These are phyloP conservation scores for Entomobrya proxima DNA, from an alignment of 2,888 invertebrate species.

Conservation along the genomic window DNA sequence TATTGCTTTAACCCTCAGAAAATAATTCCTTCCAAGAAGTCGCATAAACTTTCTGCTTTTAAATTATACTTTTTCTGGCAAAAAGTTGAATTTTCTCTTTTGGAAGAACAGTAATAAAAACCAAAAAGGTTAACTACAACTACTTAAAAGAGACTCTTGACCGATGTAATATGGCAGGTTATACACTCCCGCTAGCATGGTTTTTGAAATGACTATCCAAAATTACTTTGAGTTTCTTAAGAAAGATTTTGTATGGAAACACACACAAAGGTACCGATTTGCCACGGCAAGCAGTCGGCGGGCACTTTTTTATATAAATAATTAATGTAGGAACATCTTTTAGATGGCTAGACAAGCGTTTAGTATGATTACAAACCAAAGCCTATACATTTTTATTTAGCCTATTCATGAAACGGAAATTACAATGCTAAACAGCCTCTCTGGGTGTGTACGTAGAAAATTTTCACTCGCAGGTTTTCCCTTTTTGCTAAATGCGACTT, in stretches of 20 bases:
- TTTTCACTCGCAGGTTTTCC: not conserved
- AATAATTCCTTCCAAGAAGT: conserved; percentile 49
- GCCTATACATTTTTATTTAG: too few relatives aligned
- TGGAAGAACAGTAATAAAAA: not conserved
- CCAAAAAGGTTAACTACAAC: not conserved
- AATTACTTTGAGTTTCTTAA: too few relatives aligned
- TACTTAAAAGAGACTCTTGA: not conserved
- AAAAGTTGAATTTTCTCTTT: conserved; percentile 36
- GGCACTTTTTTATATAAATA: too few relatives aligned
- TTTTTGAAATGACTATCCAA: too few relatives aligned
- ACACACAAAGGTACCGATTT: too few relatives aligned
- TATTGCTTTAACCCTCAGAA: conserved; percentile 50
- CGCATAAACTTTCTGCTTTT: conserved; percentile 31
- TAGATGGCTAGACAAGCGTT: too few relatives aligned
- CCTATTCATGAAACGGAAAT: too few relatives aligned
- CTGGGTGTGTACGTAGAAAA: not conserved
- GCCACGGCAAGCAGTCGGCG: too few relatives aligned
- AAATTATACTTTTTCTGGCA: conserved; percentile 1
- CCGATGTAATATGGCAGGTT: not conserved
- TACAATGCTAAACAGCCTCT: too few relatives aligned
- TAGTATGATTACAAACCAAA: too few relatives aligned
- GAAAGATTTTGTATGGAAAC: too few relatives aligned
- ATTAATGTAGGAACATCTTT: too few relatives aligned
- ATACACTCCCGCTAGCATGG: not conserved
- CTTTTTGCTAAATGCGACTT: not conserved